Conservation (phyloP, 2,113 vertebrate genomes). For the Pangasianodon hypophthalmus region DNA sequence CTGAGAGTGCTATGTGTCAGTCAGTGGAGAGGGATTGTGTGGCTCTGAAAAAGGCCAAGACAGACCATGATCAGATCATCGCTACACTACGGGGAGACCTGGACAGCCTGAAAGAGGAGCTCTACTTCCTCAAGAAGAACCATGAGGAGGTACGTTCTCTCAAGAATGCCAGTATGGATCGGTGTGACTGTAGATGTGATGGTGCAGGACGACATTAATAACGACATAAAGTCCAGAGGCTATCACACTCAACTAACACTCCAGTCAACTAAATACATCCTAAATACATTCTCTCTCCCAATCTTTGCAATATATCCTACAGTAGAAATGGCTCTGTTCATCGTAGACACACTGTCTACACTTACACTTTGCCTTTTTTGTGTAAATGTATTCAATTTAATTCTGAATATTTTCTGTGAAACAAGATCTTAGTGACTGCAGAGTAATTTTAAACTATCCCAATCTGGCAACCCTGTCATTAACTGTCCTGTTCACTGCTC, state of each 20-base stretch:
- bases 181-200: not conserved
- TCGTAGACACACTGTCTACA: not conserved
- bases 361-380: not conserved
- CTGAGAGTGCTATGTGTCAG: constrained; percentile 81
- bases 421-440: not conserved
- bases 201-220: not conserved
- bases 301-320: not conserved
- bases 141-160: constrained; percentile 80
- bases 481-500: not conserved
- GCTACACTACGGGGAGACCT: constrained; percentile 83
- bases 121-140: constrained; percentile 87
- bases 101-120: constrained; percentile 86
- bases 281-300: too few relatives aligned
- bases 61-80: constrained; percentile 83
- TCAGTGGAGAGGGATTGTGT: constrained; percentile 87
- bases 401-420: not conserved
- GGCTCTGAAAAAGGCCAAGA: constrained; percentile 81
- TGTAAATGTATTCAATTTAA: not conserved
- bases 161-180: not conserved
- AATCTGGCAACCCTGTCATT: constrained; percentile 3
- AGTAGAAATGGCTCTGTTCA: not conserved
- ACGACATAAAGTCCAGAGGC: not conserved
- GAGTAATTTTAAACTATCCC: not conserved
- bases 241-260: too few relatives aligned
- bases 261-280: not conserved